These are phyloP conservation scores for Drosophila teissieri DNA, from an alignment of 1,140 invertebrate genomes.

Conservation along the genomic window DNA sequence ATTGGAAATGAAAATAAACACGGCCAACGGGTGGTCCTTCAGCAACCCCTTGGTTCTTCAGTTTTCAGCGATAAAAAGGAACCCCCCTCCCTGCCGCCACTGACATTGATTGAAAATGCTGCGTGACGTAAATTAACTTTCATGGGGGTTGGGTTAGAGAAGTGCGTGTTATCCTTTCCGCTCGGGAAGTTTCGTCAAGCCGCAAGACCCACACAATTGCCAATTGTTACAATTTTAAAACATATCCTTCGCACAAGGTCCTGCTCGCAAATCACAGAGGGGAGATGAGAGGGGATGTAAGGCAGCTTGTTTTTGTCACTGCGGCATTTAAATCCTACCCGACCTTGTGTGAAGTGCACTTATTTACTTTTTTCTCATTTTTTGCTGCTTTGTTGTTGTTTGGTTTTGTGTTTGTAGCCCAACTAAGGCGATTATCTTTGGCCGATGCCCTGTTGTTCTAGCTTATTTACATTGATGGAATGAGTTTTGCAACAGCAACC, in stretches of 20 bases:
- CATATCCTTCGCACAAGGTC: constrained; percentile 13
- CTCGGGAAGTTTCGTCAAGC: constrained; percentile 66
- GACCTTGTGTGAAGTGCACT: constrained; percentile 64
- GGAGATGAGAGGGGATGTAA: constrained; percentile 44
- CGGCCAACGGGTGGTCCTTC: constrained; percentile 53
- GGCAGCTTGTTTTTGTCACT: constrained; percentile 82
- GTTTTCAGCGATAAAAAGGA: neutral
- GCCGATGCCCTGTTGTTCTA: constrained; percentile 49
- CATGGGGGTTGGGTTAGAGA: constrained; percentile 60
- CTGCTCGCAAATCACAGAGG: constrained; percentile 2
- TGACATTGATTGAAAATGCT: constrained; percentile 83
- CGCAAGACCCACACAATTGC: constrained; percentile 81
- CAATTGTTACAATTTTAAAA: constrained; percentile 82
- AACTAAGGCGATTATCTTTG: constrained; percentile 77
- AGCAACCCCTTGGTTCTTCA: constrained; percentile 1
- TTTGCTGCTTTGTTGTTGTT: neutral
- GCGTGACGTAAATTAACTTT: constrained; percentile 83
- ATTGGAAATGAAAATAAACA: constrained; percentile 76
- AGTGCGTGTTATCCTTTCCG: constrained; percentile 81
- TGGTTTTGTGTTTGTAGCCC: neutral
- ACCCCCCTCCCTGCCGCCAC: neutral
- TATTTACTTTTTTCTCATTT: constrained; percentile 15
- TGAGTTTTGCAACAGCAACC: constrained; percentile 57
- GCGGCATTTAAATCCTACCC: constrained; percentile 63
- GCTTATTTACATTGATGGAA: constrained; percentile 80